Evolutionary conservation across 1,140 invertebrate genomes (phyloP), one percentile per base, ranked within the genome.

Genomic region (Drosophila carrolli): DNA sequence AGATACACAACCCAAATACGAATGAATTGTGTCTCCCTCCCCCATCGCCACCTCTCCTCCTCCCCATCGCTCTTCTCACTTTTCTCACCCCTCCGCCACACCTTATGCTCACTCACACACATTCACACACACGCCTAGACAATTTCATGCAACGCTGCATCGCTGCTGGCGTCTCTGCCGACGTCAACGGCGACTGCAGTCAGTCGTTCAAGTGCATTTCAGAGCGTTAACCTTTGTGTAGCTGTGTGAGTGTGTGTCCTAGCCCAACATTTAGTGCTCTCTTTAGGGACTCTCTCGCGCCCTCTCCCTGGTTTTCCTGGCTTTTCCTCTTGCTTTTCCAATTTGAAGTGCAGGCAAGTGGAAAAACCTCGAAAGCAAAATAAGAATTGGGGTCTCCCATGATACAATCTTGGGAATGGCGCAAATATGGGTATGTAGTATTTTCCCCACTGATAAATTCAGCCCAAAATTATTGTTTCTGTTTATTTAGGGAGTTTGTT

Each of bases 151-250:
- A 51, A 77, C 63, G 74, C 75, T 70, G 63, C 62, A 58, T 5
- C 59, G 23, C 72, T 58, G 58, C n/a, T 10, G 11, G 38, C 62
- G 35, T 40, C 23, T 47, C 54, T 41, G 41, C 51, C 27, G 47
- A 48, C 62, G 53, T 38, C 62, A 41, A 63, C 35, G 40, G 74
- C 74, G 54, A 58, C 71, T 73, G 83, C 67, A 80, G 80, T 85
- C 81, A 90, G 81, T 90, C 86, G 86, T 91, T 91, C 89, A 91
- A 91, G 89, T 91, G 89, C 89, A 91, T 80, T 73, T 79, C 78
- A 88, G 88, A 79, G 83, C 89, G 68, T 91, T 91, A 83, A 91
- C 83, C 89, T 85, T 75, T 83, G 57, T 51, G 58, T 65, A 55
- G 7, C 53, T 66, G 47, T 65, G 51, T 78, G 55, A 60, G 50